Evolutionary conservation across 2,888 invertebrate species (phyloP).

Genomic region (Eupithecia pulchellata): DNA sequence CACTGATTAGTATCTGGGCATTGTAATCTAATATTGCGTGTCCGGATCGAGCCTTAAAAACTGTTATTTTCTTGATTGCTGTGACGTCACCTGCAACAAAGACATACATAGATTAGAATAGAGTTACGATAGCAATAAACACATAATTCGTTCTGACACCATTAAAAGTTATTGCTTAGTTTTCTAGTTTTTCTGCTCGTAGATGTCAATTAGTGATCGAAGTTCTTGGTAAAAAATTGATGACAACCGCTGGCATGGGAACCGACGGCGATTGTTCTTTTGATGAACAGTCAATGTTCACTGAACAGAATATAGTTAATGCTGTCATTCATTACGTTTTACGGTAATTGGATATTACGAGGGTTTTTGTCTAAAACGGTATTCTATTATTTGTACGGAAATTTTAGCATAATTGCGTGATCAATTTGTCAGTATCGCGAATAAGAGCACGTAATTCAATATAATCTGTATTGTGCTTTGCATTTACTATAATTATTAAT

Average conservation of each 20-base stretch:
- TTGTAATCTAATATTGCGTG: constrained; percentile 58
- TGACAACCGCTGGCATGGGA: constrained; percentile 39
- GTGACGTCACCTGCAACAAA: constrained; percentile 70
- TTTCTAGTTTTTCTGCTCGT: constrained; percentile 20
- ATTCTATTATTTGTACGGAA: constrained; percentile 6
- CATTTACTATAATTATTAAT: not conserved
- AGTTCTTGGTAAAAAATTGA: constrained; percentile 38
- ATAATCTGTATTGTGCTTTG: not conserved
- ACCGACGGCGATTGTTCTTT: constrained; percentile 23
- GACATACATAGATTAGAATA: constrained; percentile 44
- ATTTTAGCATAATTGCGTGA: not conserved
- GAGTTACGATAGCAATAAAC: constrained; percentile 23
- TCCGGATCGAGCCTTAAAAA: constrained; percentile 43
- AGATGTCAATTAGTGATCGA: constrained; percentile 38
- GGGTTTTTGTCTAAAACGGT: not conserved
- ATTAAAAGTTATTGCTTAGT: constrained; percentile 34
- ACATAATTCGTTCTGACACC: constrained; percentile 40
- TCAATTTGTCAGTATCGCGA: not conserved
- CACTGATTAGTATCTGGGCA: constrained; percentile 53
- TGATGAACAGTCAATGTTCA: constrained; percentile 19
- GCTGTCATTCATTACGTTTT: not conserved
- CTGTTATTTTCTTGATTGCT: constrained; percentile 60
- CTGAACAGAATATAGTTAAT: constrained; percentile 2
- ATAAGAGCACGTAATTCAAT: not conserved
- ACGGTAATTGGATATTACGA: constrained; percentile 10